Percentiles rank a stretch among this genome's conserved stretches.
These are phyloP conservation scores for Carcina quercana DNA, from an alignment of 2,888 invertebrate genomes.

Conservation along the genomic window DNA sequence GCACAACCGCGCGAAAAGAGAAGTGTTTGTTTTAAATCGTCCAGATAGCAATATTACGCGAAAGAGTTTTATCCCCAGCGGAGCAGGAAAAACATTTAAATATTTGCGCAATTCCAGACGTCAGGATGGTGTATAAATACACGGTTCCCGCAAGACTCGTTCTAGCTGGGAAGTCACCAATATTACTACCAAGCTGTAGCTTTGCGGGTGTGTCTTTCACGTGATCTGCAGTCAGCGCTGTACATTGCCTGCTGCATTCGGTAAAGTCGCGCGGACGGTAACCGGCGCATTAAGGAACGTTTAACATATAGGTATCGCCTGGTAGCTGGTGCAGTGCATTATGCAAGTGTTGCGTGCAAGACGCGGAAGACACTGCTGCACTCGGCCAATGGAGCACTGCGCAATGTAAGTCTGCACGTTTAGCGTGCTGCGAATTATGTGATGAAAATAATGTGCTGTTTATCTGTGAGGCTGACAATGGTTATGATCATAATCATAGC, in stretches of 20 bases:
- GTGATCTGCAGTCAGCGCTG: conserved; percentile 13
- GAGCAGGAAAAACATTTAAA: conserved; percentile 55
- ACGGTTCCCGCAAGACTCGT: conserved; percentile 55
- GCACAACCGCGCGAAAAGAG: too few relatives aligned
- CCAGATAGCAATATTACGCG: too few relatives aligned
- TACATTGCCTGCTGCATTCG: conserved; percentile 19
- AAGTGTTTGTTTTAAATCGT: too few relatives aligned
- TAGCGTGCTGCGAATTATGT: conserved; percentile 19
- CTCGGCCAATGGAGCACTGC: conserved; percentile 62
- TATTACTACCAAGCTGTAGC: conserved; percentile 10
- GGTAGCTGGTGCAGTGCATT: conserved; percentile 29
- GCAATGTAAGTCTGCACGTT: conserved; percentile 32
- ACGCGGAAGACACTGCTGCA: conserved; percentile 64
- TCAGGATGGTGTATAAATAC: conserved; percentile 37
- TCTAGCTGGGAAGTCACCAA: conserved; percentile 34
- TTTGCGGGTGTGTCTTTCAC: conserved; percentile 8
- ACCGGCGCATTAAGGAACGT: conserved; percentile 24
- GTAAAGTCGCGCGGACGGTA: conserved; percentile 2
- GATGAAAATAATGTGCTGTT: too few relatives aligned
- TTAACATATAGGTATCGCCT: conserved; percentile 14
- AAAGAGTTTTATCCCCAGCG: conserved; percentile 23
- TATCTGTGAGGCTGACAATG: too few relatives aligned
- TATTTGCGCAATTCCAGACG: conserved; percentile 60
- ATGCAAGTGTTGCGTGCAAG: conserved; percentile 56
- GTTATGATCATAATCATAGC: too few relatives aligned